Evolutionary conservation across 2,888 invertebrate species (phyloP), one percentile per base, ranked within the genome.

Genomic region (Sepiola atlantica): DNA sequence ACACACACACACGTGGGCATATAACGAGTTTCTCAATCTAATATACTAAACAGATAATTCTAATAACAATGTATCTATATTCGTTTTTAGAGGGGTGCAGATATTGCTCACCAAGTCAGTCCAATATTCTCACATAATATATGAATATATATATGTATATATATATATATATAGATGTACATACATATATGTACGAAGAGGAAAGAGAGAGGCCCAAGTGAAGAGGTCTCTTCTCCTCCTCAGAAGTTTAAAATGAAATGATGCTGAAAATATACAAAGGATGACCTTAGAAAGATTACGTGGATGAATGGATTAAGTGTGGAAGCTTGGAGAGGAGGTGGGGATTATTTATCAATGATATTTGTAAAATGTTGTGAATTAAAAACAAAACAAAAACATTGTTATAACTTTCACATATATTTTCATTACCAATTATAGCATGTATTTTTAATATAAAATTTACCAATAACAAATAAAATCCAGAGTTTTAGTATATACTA

Each of bases 261-360:
- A 32, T n/a, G 20, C 28, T 1, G 21, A 91, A 45, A n/a, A 91
- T 10, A 91, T 54, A 35, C 24, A 55, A 35, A 35, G 12, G 18
- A 92, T 55, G 45, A 92, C 92, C 45, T 54, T n/a, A 12, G 28
- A 92, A 35, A 92, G 45, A 92, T 92, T 92, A 55, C 35, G 92
- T 35, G 14, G 45, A 92, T 55, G 77, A 77, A 77, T 77, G 77
- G 77, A 77, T 77, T 77, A 77, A 77, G 77, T 32, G n/a, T 8
- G 45, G 45, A 45, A 45, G 45, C 2, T 45, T 45, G 45, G 8
- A 8, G 8, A 8, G 8, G 45, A 8, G 45, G 45, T 2, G 45
- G 45, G 45, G 45, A 45, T 45, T 45, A 45, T 45, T 45, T 45
- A 45, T 45, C 45, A 45, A 45, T 45, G 45, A 45, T 45, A 45